Base-by-base conservation (phyloP, 1,140 invertebrate genomes). In the Venustaconcha ellipsiformis region DNA sequence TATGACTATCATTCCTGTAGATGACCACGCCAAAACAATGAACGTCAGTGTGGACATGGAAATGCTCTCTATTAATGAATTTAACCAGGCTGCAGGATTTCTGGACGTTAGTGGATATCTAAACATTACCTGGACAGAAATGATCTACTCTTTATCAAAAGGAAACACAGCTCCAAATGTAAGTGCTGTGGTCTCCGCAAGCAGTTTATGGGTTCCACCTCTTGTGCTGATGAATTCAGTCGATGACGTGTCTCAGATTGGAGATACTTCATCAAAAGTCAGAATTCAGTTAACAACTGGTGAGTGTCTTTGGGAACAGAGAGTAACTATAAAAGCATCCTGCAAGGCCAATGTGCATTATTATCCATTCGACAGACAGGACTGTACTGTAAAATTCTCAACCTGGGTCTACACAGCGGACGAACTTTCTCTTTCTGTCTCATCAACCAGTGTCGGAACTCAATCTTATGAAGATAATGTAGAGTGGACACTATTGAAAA, bases 361-460 rank as follows among this genome's bases (percentile, higher is more conserved):
- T 58, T 70, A 37, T 57, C 68, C 68, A n/a, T 70, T 70, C n/a
- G 68, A 70, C 1, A 70, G 48, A 20, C 68, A 70, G 68, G 18
- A 56, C 20, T 70, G 68, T 55, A 48, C 23, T 20, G 20, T 37
- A 13, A 57, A 57, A 20, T 57, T 70, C 55, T 56, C 55, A 14
- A 57, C 68, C 2, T 56, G 55, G 55, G 23, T 70, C 0, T 57
- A 59, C n/a, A 20, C 55, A 23, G 17, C 13, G 3, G 55, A 20
- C 26, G 55, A 70, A 15, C 13, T 70, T 15, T 57, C 55, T 30
- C 17, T 59, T 48, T 57, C 68, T 14, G 57, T 57, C 8, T 23
- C 23, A 57, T 20, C 55, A 30, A 70, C 20, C 55, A 20, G 17
- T 18, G 57, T 58, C 23, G 68, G 57, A 12, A 72, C 30, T 8